A percentile compares a stretch with the other conserved stretches of the same genome.
Conservation (phyloP, 2,797 vertebrate species). For the Sebastolobus altivelis region DNA sequence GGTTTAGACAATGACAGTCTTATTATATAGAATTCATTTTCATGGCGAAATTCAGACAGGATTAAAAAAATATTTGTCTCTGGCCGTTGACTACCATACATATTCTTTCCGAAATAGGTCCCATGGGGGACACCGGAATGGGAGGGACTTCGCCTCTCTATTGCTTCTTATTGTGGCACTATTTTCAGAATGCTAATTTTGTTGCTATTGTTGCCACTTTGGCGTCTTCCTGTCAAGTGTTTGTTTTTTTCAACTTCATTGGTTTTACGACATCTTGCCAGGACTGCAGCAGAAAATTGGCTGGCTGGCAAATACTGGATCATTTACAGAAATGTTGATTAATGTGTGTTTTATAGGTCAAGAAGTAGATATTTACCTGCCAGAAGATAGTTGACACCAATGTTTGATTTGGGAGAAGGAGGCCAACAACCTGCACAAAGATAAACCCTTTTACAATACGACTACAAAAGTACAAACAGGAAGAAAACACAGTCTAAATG, state of each 20-base stretch:
- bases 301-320: not conserved
- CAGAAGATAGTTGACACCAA: slow-evolving; percentile 93
- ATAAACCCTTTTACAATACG: not conserved
- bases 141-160: too few species aligned
- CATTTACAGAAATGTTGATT: not conserved
- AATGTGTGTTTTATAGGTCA: not conserved
- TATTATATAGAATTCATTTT: not conserved
- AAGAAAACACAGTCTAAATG: not conserved
- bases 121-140: too few species aligned
- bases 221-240: not conserved
- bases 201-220: not conserved
- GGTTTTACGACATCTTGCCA: not conserved
- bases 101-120: too few species aligned
- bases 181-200: not conserved
- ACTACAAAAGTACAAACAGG: not conserved
- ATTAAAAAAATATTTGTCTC: too few species aligned
- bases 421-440: slow-evolving; percentile 90
- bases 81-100: too few species aligned
- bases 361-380: slow-evolving; percentile 86
- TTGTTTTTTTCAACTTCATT: not conserved
- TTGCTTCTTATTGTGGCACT: not conserved
- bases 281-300: not conserved
- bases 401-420: slow-evolving; percentile 95
- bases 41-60: too few species aligned
- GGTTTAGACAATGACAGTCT: not conserved